These are phyloP conservation scores for Latrodectus elegans DNA, from an alignment of 2,888 invertebrate species.

Conservation along the genomic window DNA sequence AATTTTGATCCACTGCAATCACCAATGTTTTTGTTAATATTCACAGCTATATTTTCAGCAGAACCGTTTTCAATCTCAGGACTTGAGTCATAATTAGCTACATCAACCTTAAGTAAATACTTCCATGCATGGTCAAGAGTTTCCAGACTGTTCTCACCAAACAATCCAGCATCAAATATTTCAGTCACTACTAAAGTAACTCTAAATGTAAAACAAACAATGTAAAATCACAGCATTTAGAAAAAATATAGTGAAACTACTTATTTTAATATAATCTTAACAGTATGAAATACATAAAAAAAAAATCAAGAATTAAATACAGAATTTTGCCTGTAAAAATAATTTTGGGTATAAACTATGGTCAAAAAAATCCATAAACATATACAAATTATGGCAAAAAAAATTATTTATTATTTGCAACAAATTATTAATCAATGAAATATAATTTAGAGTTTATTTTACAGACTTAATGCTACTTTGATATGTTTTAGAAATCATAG, in stretches of 20 bases:
- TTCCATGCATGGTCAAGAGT: constrained; percentile 83
- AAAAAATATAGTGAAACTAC: too few relatives aligned
- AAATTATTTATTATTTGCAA: too few relatives aligned
- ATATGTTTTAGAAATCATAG: too few relatives aligned
- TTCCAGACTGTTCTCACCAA: constrained; percentile 84
- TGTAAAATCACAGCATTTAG: too few relatives aligned
- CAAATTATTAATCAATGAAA: too few relatives aligned
- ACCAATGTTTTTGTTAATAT: neutral
- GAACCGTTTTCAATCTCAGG: constrained; percentile 20
- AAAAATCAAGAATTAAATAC: too few relatives aligned
- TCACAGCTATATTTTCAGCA: constrained; percentile 1
- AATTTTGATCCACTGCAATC: constrained; percentile 68
- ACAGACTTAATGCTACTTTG: too few relatives aligned
- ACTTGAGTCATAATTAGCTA: neutral
- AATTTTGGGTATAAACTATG: too few relatives aligned
- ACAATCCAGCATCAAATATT: constrained; percentile 85
- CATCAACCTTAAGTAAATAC: constrained; percentile 76
- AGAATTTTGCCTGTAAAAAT: too few relatives aligned
- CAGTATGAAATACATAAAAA: too few relatives aligned
- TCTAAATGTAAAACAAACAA: constrained; percentile 71
- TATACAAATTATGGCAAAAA: neutral
- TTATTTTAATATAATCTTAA: too few relatives aligned
- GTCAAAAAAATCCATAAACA: neutral
- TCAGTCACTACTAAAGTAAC: constrained; percentile 84
- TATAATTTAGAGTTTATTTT: too few relatives aligned